Conservation (phyloP, 2,797 vertebrate genomes). For the Balearica regulorum region DNA sequence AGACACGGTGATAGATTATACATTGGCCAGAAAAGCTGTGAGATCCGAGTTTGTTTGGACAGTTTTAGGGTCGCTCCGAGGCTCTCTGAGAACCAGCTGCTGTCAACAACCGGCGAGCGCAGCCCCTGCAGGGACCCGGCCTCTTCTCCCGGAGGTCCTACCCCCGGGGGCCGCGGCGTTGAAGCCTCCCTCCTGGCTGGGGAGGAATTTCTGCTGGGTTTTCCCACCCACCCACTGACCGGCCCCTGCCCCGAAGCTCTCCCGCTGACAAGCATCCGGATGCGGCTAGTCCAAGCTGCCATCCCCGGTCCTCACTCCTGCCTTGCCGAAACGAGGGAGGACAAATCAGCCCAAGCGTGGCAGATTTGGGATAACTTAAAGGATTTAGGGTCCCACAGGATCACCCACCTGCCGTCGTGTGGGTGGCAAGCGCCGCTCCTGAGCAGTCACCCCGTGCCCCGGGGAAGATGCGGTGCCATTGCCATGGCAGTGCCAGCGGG, state of each 20-base stretch:
- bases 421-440: fast-evolving
- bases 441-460: fast-evolving
- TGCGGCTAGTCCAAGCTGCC: not conserved
- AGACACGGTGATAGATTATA: not conserved
- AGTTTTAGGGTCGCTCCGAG: not conserved
- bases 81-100: slow-evolving; percentile 15
- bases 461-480: fast-evolving
- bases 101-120: fast-evolving
- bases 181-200: not conserved
- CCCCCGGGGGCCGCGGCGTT: fast-evolving
- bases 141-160: not conserved
- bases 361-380: not conserved
- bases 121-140: not conserved
- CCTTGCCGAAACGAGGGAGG: not conserved
- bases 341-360: not conserved
- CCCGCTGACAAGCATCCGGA: not conserved
- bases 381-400: not conserved
- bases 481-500: not conserved
- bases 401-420: too few species aligned
- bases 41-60: not conserved
- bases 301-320: fast-evolving
- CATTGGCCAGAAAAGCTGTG: not conserved
- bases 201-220: not conserved
- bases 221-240: not conserved
- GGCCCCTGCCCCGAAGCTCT: fast-evolving